A percentile compares a stretch with the other conserved stretches of the same genome.
Evolutionary conservation across 2,113 vertebrate species (phyloP).

Genomic region (Psophia crepitans): DNA sequence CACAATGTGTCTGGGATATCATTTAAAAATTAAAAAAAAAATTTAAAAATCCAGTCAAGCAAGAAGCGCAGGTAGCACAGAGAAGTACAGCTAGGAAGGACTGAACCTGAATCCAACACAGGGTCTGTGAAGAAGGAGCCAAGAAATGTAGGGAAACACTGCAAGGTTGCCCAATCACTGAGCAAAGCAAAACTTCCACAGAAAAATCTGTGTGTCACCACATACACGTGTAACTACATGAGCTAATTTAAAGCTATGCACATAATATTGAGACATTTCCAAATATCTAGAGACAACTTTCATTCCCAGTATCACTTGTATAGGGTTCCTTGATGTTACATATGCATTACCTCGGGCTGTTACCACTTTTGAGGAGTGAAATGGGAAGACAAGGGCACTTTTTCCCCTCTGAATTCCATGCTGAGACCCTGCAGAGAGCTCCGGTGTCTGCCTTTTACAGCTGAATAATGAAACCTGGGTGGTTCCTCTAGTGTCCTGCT

Average conservation of each 20-base stretch:
- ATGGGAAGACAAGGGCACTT: not conserved
- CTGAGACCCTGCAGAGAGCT: not conserved
- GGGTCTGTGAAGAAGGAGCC: not conserved
- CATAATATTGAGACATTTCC: not conserved
- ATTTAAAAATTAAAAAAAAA: not conserved
- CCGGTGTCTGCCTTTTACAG: not conserved
- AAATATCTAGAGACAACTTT: not conserved
- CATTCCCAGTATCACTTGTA: not conserved
- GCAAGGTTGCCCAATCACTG: not conserved
- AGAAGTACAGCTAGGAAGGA: not conserved
- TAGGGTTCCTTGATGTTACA: not conserved
- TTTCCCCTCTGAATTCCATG: not conserved
- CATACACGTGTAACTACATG: not conserved
- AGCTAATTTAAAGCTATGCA: not conserved
- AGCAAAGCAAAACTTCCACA: not conserved
- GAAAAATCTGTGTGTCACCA: not conserved
- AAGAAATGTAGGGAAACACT: not conserved
- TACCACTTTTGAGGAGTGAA: not conserved
- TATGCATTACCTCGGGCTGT: not conserved
- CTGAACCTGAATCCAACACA: not conserved
- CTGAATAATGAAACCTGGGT: not conserved
- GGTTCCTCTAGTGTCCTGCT: not conserved
- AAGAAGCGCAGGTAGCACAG: not conserved
- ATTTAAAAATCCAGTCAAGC: not conserved
- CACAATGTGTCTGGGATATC: not conserved